Conservation (phyloP, 2,888 invertebrate genomes). For the Apoderus coryli region DNA sequence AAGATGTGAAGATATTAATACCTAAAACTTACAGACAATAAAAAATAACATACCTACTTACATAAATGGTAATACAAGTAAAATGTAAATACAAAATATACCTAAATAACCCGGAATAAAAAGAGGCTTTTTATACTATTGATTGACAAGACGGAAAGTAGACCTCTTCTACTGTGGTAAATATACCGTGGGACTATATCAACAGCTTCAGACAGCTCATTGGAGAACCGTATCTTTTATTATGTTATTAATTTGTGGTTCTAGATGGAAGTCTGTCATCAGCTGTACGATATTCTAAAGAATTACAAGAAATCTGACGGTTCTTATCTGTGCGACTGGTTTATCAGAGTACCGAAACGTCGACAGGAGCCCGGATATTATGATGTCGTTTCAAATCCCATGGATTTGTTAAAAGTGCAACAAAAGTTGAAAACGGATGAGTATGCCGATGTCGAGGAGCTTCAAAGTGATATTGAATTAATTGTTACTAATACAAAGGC, state of each 20-base stretch:
- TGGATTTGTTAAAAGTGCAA: slow-evolving; percentile 88
- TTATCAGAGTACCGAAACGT: slow-evolving; percentile 87
- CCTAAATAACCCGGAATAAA: too few relatives aligned
- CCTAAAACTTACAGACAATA: too few relatives aligned
- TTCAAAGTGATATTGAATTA: slow-evolving; percentile 79
- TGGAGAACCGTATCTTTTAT: too few relatives aligned
- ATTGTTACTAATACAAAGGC: slow-evolving; percentile 89
- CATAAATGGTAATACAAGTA: too few relatives aligned
- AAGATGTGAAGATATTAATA: too few relatives aligned
- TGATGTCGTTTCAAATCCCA: slow-evolving; percentile 86
- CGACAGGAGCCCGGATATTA: slow-evolving; percentile 84
- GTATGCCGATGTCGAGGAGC: slow-evolving; percentile 85
- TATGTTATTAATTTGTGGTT: slow-evolving; percentile 24
- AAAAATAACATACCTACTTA: too few relatives aligned
- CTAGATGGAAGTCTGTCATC: slow-evolving; percentile 75
- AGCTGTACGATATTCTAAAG: slow-evolving; percentile 81
- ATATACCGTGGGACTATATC: too few relatives aligned
- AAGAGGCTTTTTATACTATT: too few relatives aligned
- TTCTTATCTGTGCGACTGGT: slow-evolving; percentile 77
- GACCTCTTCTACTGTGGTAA: too few relatives aligned
- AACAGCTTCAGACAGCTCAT: too few relatives aligned
- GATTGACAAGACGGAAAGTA: too few relatives aligned
- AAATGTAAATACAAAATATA: too few relatives aligned
- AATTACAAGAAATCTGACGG: slow-evolving; percentile 90
- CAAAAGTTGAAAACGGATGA: slow-evolving; percentile 96